Conservation (phyloP, 2,113 vertebrate genomes). For the Myiagra hebetior region DNA sequence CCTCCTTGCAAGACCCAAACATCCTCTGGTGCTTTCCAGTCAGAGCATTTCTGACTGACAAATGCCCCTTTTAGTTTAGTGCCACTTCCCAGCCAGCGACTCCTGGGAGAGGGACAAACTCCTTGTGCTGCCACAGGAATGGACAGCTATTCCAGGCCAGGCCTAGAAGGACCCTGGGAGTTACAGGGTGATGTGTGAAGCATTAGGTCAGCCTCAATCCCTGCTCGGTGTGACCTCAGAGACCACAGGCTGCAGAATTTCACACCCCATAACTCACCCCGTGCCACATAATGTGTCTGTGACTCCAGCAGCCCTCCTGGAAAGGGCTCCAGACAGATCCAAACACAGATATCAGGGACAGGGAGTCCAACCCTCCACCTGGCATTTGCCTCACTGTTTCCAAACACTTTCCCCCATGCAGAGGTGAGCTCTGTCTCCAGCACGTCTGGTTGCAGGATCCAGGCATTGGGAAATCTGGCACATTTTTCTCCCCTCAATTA, state of each 20-base stretch:
- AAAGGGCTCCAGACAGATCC: slow-evolving; percentile 7
- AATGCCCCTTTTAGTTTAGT: neutral
- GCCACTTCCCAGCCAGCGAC: neutral
- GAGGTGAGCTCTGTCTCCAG: slow-evolving; percentile 17
- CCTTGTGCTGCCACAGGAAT: neutral
- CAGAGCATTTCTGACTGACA: neutral
- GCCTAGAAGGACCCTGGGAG: neutral
- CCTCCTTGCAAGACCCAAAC: slow-evolving; percentile 43
- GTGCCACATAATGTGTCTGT: neutral
- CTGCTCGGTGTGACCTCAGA: neutral
- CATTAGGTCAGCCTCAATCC: neutral
- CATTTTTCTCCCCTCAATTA: neutral
- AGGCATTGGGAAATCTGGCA: slow-evolving; percentile 7
- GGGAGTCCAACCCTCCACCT: neutral
- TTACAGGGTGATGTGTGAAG: neutral
- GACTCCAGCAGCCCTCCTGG: neutral
- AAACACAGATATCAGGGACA: neutral
- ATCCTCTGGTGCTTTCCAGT: slow-evolving; percentile 56
- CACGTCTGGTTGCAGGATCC: neutral
- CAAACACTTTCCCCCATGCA: neutral
- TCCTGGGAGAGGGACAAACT: neutral
- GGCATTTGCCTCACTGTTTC: neutral
- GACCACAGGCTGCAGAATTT: neutral
- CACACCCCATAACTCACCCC: neutral
- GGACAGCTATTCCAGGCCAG: neutral